Percentiles rank a stretch among this genome's conserved stretches.
phyloP scores from a whole-genome alignment of 2,888 invertebrate species.

The Neocrepidodera transversa region DNA sequence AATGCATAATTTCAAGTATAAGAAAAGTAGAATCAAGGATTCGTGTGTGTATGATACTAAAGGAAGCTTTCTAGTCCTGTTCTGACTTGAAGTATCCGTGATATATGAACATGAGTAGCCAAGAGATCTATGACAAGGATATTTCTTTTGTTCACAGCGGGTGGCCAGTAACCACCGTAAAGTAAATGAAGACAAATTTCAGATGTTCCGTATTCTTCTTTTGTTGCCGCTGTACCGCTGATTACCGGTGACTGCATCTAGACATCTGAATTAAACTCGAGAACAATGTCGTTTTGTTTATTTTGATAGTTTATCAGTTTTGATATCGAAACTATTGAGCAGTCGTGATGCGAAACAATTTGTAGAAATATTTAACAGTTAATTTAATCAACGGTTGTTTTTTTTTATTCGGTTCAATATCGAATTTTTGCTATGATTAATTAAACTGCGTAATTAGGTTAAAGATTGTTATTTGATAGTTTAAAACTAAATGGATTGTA shows the following conservation, averaged over 20 bases:
- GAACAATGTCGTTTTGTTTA: constrained; percentile 42
- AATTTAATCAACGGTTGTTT: constrained; percentile 20
- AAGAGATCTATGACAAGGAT: constrained; percentile 53
- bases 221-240: constrained; percentile 49
- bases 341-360: background rate
- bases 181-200: constrained; percentile 62
- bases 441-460: background rate
- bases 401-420: background rate
- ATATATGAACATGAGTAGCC: constrained; percentile 55
- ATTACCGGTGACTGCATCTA: constrained; percentile 53
- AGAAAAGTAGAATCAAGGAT: too few species aligned
- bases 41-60: too few species aligned
- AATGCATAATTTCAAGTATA: too few species aligned
- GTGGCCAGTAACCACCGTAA: constrained; percentile 57
- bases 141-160: constrained; percentile 57
- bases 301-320: constrained; percentile 23
- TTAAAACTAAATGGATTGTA: background rate
- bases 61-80: constrained; percentile 16
- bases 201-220: constrained; percentile 43
- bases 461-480: background rate
- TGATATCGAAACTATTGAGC: constrained; percentile 11
- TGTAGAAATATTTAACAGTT: constrained; percentile 22
- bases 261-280: constrained; percentile 46
- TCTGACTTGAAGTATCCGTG: constrained; percentile 34
- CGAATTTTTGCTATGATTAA: background rate